These are phyloP conservation scores for Holcopasites calliopsidis DNA, from an alignment of 1,140 invertebrate species.

Conservation along the genomic window DNA sequence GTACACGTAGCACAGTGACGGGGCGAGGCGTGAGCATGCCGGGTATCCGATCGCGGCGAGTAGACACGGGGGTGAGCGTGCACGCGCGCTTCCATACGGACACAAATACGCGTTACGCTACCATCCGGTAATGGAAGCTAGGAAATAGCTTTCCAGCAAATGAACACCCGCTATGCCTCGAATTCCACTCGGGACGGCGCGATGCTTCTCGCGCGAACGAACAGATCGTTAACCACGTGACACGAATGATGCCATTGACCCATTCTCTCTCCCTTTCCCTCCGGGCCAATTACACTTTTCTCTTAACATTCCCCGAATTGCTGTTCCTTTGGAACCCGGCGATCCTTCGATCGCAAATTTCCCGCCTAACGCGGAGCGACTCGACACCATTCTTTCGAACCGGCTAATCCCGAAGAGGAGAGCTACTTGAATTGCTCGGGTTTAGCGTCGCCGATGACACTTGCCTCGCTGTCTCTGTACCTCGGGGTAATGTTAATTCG, in stretches of 20 bases:
- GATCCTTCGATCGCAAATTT: not conserved
- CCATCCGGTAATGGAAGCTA: slow-evolving; percentile 56
- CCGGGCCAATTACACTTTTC: not conserved
- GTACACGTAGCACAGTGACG: not conserved
- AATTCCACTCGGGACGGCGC: slow-evolving; percentile 50
- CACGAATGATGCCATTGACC: slow-evolving; percentile 46
- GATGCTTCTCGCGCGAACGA: slow-evolving; percentile 42
- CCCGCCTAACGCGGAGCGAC: no score
- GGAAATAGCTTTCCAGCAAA: slow-evolving; percentile 68
- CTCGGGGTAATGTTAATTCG: not conserved
- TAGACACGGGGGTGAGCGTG: no score
- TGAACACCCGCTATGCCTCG: slow-evolving; percentile 63
- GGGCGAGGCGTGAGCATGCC: no score
- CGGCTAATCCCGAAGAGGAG: no score
- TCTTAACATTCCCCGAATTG: not conserved
- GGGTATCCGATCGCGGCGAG: not conserved
- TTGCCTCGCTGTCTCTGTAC: no score
- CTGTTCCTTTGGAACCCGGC: no score
- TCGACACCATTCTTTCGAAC: not conserved
- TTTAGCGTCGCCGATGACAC: no score
- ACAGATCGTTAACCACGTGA: slow-evolving; percentile 63
- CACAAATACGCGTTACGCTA: slow-evolving; percentile 19
- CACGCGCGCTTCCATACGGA: slow-evolving; percentile 13
- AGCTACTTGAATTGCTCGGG: no score
- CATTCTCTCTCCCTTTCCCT: not conserved